phyloP scores from a whole-genome alignment of 2,797 vertebrate species.

The Natrix natrix region DNA sequence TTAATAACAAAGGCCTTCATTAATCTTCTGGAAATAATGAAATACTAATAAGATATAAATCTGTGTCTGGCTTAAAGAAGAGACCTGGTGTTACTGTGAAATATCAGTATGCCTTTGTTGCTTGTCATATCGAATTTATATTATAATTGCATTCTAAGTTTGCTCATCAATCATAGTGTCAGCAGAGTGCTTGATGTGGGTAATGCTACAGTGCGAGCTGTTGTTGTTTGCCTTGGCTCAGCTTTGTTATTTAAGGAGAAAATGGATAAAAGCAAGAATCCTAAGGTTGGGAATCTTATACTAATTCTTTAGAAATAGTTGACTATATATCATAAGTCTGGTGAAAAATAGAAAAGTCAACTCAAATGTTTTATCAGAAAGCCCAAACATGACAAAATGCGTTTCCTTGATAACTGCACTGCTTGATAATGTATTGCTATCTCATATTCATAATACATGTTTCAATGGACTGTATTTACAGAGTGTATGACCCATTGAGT shows the following conservation, averaged over 20 bases:
- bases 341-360: neutral
- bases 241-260: neutral
- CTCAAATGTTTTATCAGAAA: neutral
- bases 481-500: neutral
- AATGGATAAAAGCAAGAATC: neutral
- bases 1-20: neutral
- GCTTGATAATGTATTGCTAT: neutral
- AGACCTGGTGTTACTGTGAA: neutral
- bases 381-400: neutral
- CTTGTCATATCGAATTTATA: conserved; percentile 30
- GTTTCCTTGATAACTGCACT: neutral
- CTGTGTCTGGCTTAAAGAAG: neutral
- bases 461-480: neutral
- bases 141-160: conserved; percentile 37
- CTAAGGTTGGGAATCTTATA: neutral
- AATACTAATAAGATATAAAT: neutral
- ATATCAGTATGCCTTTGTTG: conserved; percentile 4
- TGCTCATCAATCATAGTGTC: conserved; percentile 11
- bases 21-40: conserved; percentile 19
- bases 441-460: neutral
- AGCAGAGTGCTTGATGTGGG: neutral
- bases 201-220: neutral
- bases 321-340: neutral
- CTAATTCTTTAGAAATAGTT: neutral
- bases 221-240: conserved; percentile 4